These are phyloP conservation scores for Gallirallus australis DNA, from an alignment of 2,797 vertebrate genomes.

Conservation along the genomic window DNA sequence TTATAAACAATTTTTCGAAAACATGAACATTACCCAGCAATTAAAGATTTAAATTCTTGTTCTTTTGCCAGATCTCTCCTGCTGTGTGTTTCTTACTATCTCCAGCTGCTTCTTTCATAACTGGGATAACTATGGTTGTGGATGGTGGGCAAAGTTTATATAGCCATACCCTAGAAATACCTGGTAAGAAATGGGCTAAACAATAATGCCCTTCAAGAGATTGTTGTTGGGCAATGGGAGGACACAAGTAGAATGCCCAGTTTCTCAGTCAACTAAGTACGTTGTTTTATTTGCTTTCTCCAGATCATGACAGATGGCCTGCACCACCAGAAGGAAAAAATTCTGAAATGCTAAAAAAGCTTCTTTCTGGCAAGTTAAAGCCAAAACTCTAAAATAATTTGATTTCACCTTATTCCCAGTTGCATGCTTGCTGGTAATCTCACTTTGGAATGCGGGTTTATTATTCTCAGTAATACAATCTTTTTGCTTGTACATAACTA, in stretches of 20 bases:
- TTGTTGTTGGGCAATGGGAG: not conserved
- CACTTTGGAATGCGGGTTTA: not conserved
- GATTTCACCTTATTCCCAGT: not conserved
- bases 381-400: slow-evolving; percentile 66
- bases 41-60: not conserved
- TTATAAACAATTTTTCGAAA: not conserved
- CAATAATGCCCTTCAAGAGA: not conserved
- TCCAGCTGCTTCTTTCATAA: slow-evolving; percentile 91
- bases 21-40: not conserved
- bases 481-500: not conserved
- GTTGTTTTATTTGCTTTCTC: slow-evolving; percentile 27
- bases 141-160: slow-evolving; percentile 91
- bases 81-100: slow-evolving; percentile 94
- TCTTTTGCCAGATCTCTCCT: slow-evolving; percentile 85
- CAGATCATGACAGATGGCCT: slow-evolving; percentile 92
- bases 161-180: slow-evolving; percentile 72
- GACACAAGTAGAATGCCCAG: not conserved
- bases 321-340: slow-evolving; percentile 85
- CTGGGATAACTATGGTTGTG: slow-evolving; percentile 87
- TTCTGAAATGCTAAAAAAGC: slow-evolving; percentile 75
- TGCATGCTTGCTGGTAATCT: not conserved
- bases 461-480: not conserved
- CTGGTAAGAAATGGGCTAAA: slow-evolving; percentile 76
- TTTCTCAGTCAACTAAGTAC: not conserved
- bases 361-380: slow-evolving; percentile 66